phyloP scores from a whole-genome alignment of 2,797 vertebrate species.

The Poeciliopsis paucimaculata region DNA sequence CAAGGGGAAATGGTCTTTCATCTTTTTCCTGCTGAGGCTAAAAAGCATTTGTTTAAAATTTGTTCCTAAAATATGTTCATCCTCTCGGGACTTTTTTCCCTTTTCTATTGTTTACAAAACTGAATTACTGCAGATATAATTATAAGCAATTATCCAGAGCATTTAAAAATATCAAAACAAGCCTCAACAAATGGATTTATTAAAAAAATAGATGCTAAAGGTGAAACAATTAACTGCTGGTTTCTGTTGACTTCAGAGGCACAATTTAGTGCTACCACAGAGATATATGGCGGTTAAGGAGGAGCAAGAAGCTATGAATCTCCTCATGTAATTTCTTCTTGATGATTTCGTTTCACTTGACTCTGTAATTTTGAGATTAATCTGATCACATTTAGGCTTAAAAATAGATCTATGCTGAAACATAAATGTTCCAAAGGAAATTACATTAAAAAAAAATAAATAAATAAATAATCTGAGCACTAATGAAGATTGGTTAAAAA shows the following conservation, averaged over 20 bases:
- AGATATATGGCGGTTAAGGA: neutral
- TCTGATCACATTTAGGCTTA: neutral
- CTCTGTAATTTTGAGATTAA: neutral
- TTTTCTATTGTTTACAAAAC: conserved; percentile 49
- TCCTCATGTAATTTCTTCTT: neutral
- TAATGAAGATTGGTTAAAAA: neutral
- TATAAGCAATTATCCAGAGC: conserved; percentile 19
- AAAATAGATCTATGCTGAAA: neutral
- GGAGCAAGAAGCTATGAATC: neutral
- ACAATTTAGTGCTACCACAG: neutral
- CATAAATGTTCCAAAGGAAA: neutral
- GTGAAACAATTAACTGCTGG: neutral
- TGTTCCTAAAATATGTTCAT: conserved; percentile 37
- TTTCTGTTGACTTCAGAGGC: neutral
- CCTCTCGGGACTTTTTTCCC: conserved; percentile 41
- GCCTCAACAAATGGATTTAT: conserved; percentile 26
- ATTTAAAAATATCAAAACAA: conserved; percentile 32
- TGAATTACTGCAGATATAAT: conserved; percentile 46
- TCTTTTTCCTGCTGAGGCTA: conserved; percentile 52
- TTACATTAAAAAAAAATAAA: neutral
- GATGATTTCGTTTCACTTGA: neutral
- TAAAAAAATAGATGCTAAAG: conserved; percentile 12
- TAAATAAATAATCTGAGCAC: neutral
- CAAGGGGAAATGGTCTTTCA: conserved; percentile 64
- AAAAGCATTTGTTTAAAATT: conserved; percentile 34